These are phyloP conservation scores for Condylura cristata DNA, from an alignment of 2,113 vertebrate species.

Conservation along the genomic window DNA sequence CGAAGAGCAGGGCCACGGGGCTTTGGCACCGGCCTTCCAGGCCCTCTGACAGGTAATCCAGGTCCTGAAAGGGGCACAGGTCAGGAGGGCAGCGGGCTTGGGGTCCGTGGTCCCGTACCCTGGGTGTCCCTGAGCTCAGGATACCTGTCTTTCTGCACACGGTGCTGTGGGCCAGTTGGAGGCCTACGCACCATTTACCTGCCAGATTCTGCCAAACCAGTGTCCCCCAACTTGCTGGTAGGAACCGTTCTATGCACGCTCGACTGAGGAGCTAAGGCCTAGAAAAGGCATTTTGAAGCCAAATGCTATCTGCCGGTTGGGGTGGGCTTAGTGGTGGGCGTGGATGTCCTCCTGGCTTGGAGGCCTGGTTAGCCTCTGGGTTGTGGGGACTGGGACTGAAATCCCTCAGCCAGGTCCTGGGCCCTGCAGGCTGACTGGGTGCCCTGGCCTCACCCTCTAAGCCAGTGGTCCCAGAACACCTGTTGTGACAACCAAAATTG, in stretches of 20 bases:
- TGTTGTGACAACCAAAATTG: neutral
- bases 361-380: accelerated
- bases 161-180: too few relatives aligned
- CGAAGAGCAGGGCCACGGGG: conserved; percentile 88
- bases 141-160: neutral
- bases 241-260: neutral
- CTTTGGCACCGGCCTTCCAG: conserved; percentile 88
- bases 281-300: neutral
- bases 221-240: neutral
- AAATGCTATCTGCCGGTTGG: accelerated
- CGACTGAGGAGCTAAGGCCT: neutral
- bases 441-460: neutral
- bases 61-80: conserved; percentile 78
- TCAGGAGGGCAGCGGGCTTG: neutral
- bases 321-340: accelerated
- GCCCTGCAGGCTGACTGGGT: neutral
- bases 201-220: neutral
- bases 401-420: neutral
- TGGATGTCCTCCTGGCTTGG: neutral
- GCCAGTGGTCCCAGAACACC: neutral
- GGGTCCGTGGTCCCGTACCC: neutral
- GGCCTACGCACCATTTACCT: neutral
- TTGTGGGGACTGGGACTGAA: neutral
- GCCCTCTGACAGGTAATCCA: conserved; percentile 90
- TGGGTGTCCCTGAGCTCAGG: neutral